phyloP scores from a whole-genome alignment of 2,113 vertebrate genomes.

The Silurus glanis region DNA sequence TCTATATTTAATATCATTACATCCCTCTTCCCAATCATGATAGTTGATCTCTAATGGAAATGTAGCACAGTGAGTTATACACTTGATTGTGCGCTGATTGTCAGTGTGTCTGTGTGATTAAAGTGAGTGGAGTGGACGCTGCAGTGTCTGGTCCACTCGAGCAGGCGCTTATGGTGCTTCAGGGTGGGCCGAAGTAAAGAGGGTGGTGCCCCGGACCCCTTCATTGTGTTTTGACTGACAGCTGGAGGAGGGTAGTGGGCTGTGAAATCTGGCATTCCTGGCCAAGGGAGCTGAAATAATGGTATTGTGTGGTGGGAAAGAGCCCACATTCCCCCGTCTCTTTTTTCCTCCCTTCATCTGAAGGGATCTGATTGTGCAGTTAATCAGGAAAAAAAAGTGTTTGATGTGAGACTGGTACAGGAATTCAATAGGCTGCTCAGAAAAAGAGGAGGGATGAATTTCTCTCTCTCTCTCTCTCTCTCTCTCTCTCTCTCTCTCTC shows the following conservation, averaged over 20 bases:
- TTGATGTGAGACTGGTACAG: constrained; percentile 85
- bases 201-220: constrained; percentile 66
- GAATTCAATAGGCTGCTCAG: constrained; percentile 76
- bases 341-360: constrained; percentile 71
- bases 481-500: not conserved
- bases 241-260: constrained; percentile 80
- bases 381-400: constrained; percentile 82
- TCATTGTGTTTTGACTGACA: constrained; percentile 82
- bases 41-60: not conserved
- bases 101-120: not conserved
- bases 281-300: constrained; percentile 97
- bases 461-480: constrained; percentile 9
- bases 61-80: not conserved
- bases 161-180: constrained; percentile 30
- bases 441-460: constrained; percentile 69
- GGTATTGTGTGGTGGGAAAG: constrained; percentile 90
- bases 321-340: constrained; percentile 78
- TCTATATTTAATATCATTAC: not conserved
- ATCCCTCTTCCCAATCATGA: not conserved
- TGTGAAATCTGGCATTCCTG: constrained; percentile 96
- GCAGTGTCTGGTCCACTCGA: constrained; percentile 42
- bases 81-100: not conserved
- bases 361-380: constrained; percentile 84
- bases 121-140: not conserved
- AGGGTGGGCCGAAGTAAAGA: constrained; percentile 26